Conservation (phyloP, 1,140 invertebrate species). For the Teleopsis dalmanni region DNA sequence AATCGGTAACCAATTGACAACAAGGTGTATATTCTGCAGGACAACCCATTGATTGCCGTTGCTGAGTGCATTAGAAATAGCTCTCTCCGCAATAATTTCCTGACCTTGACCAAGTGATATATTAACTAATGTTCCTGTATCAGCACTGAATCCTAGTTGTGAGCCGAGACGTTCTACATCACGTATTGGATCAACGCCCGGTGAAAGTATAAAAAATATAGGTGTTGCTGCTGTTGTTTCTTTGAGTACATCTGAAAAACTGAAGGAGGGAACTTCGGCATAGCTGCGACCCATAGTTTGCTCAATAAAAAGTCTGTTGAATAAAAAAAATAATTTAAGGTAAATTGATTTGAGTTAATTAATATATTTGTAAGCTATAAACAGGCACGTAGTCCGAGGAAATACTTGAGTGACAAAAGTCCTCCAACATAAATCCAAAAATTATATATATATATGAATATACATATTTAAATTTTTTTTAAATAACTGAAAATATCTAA, state of each 20-base stretch:
- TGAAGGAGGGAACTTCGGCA: slow-evolving; percentile 64
- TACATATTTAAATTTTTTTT: no score
- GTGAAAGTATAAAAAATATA: slow-evolving; percentile 90
- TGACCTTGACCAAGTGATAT: slow-evolving; percentile 93
- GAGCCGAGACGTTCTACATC: slow-evolving; percentile 75
- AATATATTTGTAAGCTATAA: neutral
- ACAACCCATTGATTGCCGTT: slow-evolving; percentile 92
- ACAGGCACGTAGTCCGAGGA: neutral
- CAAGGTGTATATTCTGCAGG: slow-evolving; percentile 85
- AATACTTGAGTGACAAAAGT: no score
- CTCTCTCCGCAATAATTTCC: slow-evolving; percentile 80
- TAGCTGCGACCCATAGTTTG: slow-evolving; percentile 82
- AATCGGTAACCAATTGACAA: slow-evolving; percentile 78
- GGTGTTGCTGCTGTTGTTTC: slow-evolving; percentile 79
- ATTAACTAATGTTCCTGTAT: slow-evolving; percentile 80
- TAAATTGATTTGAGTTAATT: neutral
- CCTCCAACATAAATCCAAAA: no score
- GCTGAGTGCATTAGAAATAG: slow-evolving; percentile 65
- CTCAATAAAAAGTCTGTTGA: slow-evolving; percentile 67
- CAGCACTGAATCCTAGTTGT: slow-evolving; percentile 69
- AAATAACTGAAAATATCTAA: no score
- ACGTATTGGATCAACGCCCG: slow-evolving; percentile 89
- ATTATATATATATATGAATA: no score
- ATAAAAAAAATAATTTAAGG: neutral
- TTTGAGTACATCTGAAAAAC: slow-evolving; percentile 79